Conservation (phyloP, 2,888 invertebrate genomes). For the Gibbula magus region DNA sequence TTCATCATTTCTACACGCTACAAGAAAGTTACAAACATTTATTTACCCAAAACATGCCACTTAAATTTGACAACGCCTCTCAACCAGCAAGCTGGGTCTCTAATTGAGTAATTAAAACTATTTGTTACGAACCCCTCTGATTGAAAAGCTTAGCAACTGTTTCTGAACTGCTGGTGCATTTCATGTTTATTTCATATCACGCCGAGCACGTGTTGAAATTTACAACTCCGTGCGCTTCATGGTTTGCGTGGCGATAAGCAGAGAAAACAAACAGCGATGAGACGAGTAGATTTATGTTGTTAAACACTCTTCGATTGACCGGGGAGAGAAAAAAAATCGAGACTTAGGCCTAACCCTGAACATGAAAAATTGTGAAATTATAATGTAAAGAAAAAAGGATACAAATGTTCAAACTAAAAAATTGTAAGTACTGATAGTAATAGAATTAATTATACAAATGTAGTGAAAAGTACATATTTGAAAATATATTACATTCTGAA, state of each 20-base stretch:
- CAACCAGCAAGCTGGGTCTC: neutral
- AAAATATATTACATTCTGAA: no score
- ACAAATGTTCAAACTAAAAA: no score
- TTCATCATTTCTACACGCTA: neutral
- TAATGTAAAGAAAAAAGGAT: no score
- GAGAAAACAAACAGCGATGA: neutral
- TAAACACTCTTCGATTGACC: neutral
- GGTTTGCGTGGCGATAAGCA: neutral
- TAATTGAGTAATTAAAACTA: slow-evolving; percentile 13
- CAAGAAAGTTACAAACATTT: neutral
- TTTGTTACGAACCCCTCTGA: neutral
- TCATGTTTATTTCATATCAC: slow-evolving; percentile 4
- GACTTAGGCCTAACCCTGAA: no score
- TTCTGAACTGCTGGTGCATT: neutral
- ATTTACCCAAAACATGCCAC: slow-evolving; percentile 13
- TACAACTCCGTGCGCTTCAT: neutral
- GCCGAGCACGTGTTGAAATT: neutral
- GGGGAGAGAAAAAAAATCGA: neutral
- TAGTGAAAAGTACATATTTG: no score
- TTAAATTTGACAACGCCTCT: slow-evolving; percentile 1
- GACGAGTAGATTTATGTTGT: neutral
- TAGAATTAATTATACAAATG: no score
- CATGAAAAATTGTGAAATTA: no score
- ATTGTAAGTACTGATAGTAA: no score
- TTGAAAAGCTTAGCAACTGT: neutral